A percentile compares a stretch with the other conserved stretches of the same genome.
Conservation (phyloP, 2,888 invertebrate species). For the Micropterix aruncella region DNA sequence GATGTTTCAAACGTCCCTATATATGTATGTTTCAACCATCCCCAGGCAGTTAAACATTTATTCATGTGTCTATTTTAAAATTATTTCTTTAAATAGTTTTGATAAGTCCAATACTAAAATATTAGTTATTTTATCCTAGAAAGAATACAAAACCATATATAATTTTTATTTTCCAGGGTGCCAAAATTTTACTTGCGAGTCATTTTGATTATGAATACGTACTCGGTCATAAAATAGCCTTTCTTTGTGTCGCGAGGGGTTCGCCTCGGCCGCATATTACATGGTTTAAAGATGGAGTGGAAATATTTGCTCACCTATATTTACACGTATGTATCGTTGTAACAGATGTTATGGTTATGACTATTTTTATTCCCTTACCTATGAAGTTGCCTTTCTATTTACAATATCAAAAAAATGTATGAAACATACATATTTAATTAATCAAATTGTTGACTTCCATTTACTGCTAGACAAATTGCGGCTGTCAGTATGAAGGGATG, state of each 20-base stretch:
- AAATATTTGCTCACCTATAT: conserved; percentile 81
- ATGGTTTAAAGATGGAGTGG: conserved; percentile 92
- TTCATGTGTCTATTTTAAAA: no score
- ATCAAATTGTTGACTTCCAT: no score
- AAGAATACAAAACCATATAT: no score
- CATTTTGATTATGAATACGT: conserved; percentile 92
- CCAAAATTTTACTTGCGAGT: conserved; percentile 76
- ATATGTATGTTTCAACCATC: background rate
- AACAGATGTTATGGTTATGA: no score
- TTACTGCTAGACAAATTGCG: background rate
- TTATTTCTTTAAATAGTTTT: no score
- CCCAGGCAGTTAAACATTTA: background rate
- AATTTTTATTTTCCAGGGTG: conserved; percentile 55
- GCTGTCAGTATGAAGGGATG: background rate
- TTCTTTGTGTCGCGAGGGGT: conserved; percentile 83
- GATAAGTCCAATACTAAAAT: no score
- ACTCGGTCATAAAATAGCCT: conserved; percentile 86
- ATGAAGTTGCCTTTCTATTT: background rate
- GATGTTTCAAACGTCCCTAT: background rate
- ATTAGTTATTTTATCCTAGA: no score
- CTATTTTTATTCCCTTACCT: no score
- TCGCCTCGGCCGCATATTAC: conserved; percentile 84
- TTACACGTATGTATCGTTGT: conserved; percentile 53
- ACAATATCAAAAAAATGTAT: background rate
- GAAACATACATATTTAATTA: background rate